These are phyloP conservation scores for Ganaspis sp. DNA, from an alignment of 1,140 invertebrate genomes.

Conservation along the genomic window DNA sequence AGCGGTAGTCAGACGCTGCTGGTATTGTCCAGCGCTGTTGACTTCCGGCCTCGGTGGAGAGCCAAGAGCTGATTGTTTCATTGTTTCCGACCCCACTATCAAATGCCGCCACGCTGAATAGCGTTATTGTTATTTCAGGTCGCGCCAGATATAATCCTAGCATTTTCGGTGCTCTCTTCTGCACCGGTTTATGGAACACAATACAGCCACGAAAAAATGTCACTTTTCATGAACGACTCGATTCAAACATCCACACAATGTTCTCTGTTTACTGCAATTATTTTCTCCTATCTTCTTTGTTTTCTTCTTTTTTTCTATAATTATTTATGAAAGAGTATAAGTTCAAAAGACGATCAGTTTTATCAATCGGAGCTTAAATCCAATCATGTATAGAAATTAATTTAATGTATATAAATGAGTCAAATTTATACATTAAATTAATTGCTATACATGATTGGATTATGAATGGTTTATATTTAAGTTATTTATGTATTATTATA, in stretches of 20 bases:
- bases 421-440: no score
- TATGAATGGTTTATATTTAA: no score
- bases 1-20: conserved; percentile 69
- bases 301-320: no score
- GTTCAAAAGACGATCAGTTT: no score
- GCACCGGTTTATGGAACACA: conserved; percentile 15
- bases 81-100: conserved; percentile 74
- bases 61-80: conserved; percentile 72
- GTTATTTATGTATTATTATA: no score
- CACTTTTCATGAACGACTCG: not conserved
- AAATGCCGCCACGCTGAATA: conserved; percentile 69
- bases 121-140: conserved; percentile 72
- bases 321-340: no score
- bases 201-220: not conserved
- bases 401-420: no score
- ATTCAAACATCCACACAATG: not conserved
- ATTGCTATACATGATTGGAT: no score
- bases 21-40: conserved; percentile 72
- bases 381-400: no score
- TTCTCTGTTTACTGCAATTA: not conserved
- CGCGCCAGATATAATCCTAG: conserved; percentile 63
- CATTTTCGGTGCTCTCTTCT: conserved; percentile 53
- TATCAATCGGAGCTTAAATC: no score
- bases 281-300: not conserved
- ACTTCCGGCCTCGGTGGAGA: conserved; percentile 67